A percentile compares a stretch with the other conserved stretches of the same genome.
Evolutionary conservation across 1,140 invertebrate species (phyloP).

Genomic region (Dendrolimus kikuchii): DNA sequence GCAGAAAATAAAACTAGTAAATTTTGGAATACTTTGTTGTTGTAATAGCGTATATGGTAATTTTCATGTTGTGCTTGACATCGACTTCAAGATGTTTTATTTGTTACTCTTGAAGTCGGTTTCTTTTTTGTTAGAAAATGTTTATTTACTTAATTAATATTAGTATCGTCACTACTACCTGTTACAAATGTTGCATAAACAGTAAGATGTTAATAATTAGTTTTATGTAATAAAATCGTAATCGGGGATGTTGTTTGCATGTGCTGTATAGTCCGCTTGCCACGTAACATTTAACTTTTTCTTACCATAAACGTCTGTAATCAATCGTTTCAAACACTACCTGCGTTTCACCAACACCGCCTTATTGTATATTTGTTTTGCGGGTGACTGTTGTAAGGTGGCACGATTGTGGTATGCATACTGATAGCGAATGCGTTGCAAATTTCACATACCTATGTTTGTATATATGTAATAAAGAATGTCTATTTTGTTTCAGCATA

Average conservation of each 20-base stretch:
- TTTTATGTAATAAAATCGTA: slow-evolving; percentile 7
- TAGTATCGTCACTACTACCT: no score
- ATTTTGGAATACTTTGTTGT: no score
- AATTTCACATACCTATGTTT: slow-evolving; percentile 21
- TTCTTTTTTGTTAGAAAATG: no score
- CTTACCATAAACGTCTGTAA: slow-evolving; percentile 16
- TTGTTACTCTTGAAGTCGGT: no score
- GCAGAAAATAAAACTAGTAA: no score
- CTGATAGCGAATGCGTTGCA: slow-evolving; percentile 12
- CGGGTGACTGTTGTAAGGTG: slow-evolving; percentile 16
- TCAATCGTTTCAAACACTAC: slow-evolving; percentile 22
- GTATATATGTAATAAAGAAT: neutral
- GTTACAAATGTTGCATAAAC: no score
- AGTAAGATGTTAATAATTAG: no score
- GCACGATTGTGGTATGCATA: slow-evolving; percentile 22
- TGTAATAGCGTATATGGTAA: no score
- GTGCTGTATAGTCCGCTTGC: neutral
- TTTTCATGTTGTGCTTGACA: no score
- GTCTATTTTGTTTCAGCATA: neutral
- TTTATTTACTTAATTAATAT: no score
- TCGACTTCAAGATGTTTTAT: no score
- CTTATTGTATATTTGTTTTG: slow-evolving; percentile 17
- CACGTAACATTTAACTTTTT: slow-evolving; percentile 4
- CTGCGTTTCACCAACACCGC: slow-evolving; percentile 24
- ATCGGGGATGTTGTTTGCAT: slow-evolving; percentile 25